A percentile compares a stretch with the other conserved stretches of the same genome.
Evolutionary conservation across 1,140 invertebrate species (phyloP).

Genomic region (Epicauta chinensis): DNA sequence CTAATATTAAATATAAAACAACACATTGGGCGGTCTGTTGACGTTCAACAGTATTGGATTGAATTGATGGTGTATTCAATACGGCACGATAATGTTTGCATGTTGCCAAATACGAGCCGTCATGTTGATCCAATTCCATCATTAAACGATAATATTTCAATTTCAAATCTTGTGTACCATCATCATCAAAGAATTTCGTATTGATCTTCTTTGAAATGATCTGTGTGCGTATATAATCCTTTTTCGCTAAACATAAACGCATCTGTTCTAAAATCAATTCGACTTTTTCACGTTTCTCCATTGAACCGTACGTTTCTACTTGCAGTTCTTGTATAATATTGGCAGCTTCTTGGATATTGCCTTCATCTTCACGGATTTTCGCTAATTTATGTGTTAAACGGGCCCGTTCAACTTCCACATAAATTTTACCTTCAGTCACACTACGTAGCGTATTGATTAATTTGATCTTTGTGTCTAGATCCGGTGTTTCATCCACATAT

Average conservation of each 20-base stretch:
- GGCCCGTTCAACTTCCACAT: constrained; percentile 98
- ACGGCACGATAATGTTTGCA: constrained; percentile 86
- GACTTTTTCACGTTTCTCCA: constrained; percentile 97
- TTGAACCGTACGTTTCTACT: constrained; percentile 98
- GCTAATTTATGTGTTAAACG: constrained; percentile 91
- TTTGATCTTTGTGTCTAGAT: constrained; percentile 86
- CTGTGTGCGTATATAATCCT: constrained; percentile 95
- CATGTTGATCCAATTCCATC: constrained; percentile 96
- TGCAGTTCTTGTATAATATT: constrained; percentile 95
- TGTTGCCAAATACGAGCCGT: constrained; percentile 86
- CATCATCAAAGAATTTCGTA: constrained; percentile 94
- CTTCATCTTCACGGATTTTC: constrained; percentile 89
- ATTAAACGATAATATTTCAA: constrained; percentile 63
- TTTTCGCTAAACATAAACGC: constrained; percentile 90
- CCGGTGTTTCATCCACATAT: constrained; percentile 90
- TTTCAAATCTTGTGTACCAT: constrained; percentile 61
- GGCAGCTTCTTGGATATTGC: constrained; percentile 83
- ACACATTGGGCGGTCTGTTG: constrained; percentile 75
- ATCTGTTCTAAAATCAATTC: constrained; percentile 98
- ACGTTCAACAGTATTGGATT: constrained; percentile 54
- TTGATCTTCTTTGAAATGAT: constrained; percentile 99
- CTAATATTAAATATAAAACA: constrained; percentile 87
- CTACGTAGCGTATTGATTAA: constrained; percentile 89
- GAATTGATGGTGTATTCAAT: constrained; percentile 68
- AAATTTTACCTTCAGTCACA: constrained; percentile 99